Base-by-base conservation (phyloP, 2,797 vertebrate species). In the Leptoclinus maculatus region DNA sequence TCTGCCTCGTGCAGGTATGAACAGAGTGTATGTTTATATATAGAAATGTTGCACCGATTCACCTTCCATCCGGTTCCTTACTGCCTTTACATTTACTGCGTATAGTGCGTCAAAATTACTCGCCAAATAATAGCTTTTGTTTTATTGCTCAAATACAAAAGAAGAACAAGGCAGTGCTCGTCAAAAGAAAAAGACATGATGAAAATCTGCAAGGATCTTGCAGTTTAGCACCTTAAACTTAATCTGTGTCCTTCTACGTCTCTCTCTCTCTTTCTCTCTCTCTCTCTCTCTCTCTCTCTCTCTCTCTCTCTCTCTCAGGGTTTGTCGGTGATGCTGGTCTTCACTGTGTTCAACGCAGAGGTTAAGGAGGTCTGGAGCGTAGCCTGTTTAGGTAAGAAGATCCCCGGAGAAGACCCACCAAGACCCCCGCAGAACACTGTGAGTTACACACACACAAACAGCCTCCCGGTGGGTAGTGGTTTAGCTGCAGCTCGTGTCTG, bases 1-100 rank as follows among this genome's bases (percentile, higher is more conserved):
- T 99, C 91, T 99, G 97, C 89, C 95, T 97, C 27, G 91, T 99
- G 84, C 98, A 99, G 97, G 98, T 99, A 95, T 88, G 68, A 80
- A n/a, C 19, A 9, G 32, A 41, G 43, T 64, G 25, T 6, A 4
- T 23, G 7, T 8, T 58, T 41, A 5, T 6, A 19, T 21, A 5
- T 14, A 56, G 39, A 41, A 8, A 29, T 36, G 23, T 38, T 9
- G 12, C 6, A 47, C n/a, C 25, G 12, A 47, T 38, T 54, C 32
- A 21, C 29, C 2, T 2, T 34, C 1, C n/a, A 6, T 53, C 3
- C 12, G 4, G 1, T 34, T 43, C 8, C 23, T 21, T 47, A 54
- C 11, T 43, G 25, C 34, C 39, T 12, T 72, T 14, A 21, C 4
- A 29, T 53, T 63, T 2, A 14, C n/a, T 53, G 25, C 23, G 29